Base-by-base conservation (phyloP, 2,797 vertebrate genomes). In the Sitta carolinensis region DNA sequence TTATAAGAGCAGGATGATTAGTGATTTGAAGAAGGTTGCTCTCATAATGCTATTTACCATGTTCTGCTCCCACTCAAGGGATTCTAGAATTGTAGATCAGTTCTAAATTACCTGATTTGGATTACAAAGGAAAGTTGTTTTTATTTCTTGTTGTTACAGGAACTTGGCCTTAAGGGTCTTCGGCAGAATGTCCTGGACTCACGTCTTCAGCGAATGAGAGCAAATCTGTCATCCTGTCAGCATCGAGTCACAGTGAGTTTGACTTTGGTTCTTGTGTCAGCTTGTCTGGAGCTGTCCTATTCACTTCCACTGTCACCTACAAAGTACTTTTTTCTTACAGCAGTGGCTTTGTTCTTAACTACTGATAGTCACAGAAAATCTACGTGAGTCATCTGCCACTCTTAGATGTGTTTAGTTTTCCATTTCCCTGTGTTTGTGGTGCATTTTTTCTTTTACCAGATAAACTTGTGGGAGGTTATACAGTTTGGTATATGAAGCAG, bases 141-240 rank as follows among this genome's bases (percentile, higher is more conserved):
- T 32, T 4, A 0, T 38, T 85, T 90, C 16, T 90, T 90, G 1
- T 93, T 79, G 55, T 76, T 94, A 40, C 96, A 99, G 99, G 67
- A 5, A 42, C 81, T 95, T 58, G 98, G 98, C 59, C 91, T 99
- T 67, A 89, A 70, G 86, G 98, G 97, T 30, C 96, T 99, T 40
- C 92, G 23, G 70, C 91, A 97, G 40, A 98, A 99, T 13, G 95
- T 98, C 30, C n/a, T 26, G 66, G 55, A 45, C 29, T 74, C 89
- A 84, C 98, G 62, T 93, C 95, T 96, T 47, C 96, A 97, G 52
- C 97, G 92, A 45, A 87, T 98, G 59, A 98, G 98, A 92, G 97
- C 96, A 72, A 98, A 98, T 74, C 95, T 99, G 22, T 98, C 98
- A 13, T 57, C 96, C 36, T 97, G 88, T 90, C 99, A 99, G 87